Evolutionary conservation across 1,140 invertebrate genomes (phyloP), one percentile per base, ranked within the genome.

Genomic region (Alviniconcha marisindica): DNA sequence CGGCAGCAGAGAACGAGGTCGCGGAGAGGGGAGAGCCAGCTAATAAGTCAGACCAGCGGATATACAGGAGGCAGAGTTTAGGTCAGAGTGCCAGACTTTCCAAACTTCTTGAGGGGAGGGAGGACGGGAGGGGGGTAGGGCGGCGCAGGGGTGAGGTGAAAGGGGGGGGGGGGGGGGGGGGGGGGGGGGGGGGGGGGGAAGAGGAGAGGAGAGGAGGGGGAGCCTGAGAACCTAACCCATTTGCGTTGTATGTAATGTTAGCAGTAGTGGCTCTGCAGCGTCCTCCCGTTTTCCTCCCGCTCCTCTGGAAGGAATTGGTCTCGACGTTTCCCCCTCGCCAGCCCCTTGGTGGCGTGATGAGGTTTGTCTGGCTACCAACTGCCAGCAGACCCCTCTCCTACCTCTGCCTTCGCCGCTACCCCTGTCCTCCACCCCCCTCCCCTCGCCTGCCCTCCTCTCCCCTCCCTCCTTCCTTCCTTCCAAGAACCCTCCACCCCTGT

Each of bases 231-330:
- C 78, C 56, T 66, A 66, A 66, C 56, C 78, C 40, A 66, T 42
- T 66, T 66, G 78, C 54, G 38, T n/a, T 4, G 78, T 15, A 33
- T n/a, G 77, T 71, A 71, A 71, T 71, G 69, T 33, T 42, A 48
- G 44, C 44, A 48, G 21, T 4, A 5, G 21, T 24, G 24, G 21
- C 7, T 31, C 60, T 7, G 5, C 10, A n/a, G 40, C 10, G 38
- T 44, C 73, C 38, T 76, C 73, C 73, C 15, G 38, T 44, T 76
- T 76, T 76, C 73, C 73, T 76, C 73, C 73, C 18, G 14, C n/a
- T 44, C 38, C 36, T 66, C n/a, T 66, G 60, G 78, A 54, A 80
- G 78, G 78, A 80, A 80, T 80, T 80, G 78, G 78, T 69, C 78
- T 66, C 78, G 78, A 80, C 78, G 56, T 80, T 63, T 38, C 77